These are phyloP conservation scores for Pycnonotus jocosus DNA, from an alignment of 2,113 vertebrate genomes.

Conservation along the genomic window DNA sequence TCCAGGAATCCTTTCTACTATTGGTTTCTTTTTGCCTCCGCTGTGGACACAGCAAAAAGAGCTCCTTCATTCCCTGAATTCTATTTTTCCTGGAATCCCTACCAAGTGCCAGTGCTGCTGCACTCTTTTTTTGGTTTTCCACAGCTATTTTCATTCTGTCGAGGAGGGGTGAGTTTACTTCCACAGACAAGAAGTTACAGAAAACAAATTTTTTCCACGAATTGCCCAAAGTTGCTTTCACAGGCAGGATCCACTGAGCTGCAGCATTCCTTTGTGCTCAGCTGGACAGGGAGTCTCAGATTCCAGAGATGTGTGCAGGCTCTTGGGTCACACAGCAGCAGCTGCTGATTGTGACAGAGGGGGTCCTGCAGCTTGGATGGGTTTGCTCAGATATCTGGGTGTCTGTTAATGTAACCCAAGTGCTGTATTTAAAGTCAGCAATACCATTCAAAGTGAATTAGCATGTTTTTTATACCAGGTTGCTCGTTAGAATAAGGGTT, in stretches of 20 bases:
- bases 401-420: neutral
- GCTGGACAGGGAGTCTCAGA: neutral
- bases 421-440: neutral
- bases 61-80: neutral
- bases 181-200: neutral
- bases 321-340: neutral
- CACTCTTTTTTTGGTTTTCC: neutral
- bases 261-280: neutral
- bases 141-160: neutral
- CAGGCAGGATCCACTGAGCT: neutral
- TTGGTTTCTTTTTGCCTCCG: neutral
- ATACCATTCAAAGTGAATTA: neutral
- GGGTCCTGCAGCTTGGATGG: neutral
- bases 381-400: neutral
- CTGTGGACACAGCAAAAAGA: neutral
- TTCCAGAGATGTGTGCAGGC: neutral
- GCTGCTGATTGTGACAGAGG: accelerated
- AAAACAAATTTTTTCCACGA: neutral
- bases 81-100: neutral
- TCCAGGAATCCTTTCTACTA: neutral
- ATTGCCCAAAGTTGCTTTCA: neutral
- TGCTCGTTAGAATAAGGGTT: neutral
- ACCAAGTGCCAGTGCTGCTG: neutral
- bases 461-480: neutral
- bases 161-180: neutral